Conservation (phyloP, 2,113 vertebrate genomes). For the Pomatostomus ruficeps region DNA sequence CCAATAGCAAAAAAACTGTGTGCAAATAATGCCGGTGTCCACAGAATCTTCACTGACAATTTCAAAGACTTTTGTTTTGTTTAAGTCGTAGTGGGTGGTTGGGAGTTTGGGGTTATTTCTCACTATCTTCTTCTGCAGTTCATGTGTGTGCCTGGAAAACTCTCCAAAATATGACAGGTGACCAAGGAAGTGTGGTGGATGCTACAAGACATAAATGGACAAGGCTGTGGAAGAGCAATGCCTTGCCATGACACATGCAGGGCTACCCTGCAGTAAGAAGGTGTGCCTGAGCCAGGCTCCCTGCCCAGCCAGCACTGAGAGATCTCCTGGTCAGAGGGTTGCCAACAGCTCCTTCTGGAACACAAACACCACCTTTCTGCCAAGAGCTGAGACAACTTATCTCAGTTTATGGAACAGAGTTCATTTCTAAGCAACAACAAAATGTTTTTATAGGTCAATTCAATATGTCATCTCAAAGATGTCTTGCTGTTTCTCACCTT, state of each 20-base stretch:
- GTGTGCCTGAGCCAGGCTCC: not conserved
- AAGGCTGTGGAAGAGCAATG: not conserved
- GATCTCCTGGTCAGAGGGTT: not conserved
- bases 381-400: not conserved
- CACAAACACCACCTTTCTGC: not conserved
- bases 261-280: not conserved
- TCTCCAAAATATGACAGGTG: not conserved
- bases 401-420: not conserved
- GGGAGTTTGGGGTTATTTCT: not conserved
- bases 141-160: not conserved
- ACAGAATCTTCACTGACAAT: not conserved
- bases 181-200: not conserved
- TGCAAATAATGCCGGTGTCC: not conserved
- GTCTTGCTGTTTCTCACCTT: not conserved
- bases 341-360: not conserved
- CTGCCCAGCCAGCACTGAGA: not conserved
- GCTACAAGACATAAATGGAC: accelerated
- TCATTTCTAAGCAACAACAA: not conserved
- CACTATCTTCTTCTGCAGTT: not conserved
- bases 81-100: not conserved
- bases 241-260: accelerated
- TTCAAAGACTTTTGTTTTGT: not conserved
- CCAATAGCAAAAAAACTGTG: not conserved
- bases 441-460: not conserved
- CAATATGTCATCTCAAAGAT: not conserved